phyloP scores from a whole-genome alignment of 1,140 invertebrate species.

The Saccostrea cuccullata region DNA sequence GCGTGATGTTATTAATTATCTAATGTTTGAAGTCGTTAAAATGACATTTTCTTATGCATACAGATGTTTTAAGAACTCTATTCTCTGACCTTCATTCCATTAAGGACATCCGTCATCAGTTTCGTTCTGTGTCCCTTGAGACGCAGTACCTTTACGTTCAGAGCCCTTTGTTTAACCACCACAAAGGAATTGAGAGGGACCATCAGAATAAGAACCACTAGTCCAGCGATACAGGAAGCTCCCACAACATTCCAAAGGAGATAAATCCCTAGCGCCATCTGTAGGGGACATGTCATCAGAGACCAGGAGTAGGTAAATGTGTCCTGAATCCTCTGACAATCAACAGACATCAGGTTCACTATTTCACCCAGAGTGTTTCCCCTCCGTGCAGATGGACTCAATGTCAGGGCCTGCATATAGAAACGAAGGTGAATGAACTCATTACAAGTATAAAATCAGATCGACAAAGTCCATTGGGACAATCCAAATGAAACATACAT shows the following conservation, averaged over 20 bases:
- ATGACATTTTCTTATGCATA: too few relatives aligned
- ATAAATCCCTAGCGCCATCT: conserved; percentile 44
- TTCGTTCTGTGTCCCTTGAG: conserved; percentile 82
- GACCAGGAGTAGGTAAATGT: conserved; percentile 48
- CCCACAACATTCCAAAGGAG: conserved; percentile 53
- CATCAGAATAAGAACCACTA: conserved; percentile 77
- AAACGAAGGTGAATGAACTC: neutral
- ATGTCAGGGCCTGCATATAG: conserved; percentile 60
- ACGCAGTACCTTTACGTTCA: conserved; percentile 80
- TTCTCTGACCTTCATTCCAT: conserved; percentile 81
- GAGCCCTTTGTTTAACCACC: conserved; percentile 85
- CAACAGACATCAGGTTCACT: conserved; percentile 81
- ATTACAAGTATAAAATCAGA: too few relatives aligned
- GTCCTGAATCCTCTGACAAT: conserved; percentile 78
- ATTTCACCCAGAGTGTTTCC: conserved; percentile 81
- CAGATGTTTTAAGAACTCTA: too few relatives aligned
- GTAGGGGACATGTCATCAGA: conserved; percentile 46
- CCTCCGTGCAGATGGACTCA: conserved; percentile 65
- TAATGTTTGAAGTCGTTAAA: too few relatives aligned
- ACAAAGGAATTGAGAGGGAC: conserved; percentile 89
- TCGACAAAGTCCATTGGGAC: too few relatives aligned
- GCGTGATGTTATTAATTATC: too few relatives aligned
- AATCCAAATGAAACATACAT: too few relatives aligned
- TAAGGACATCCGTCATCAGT: conserved; percentile 78
- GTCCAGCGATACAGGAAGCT: conserved; percentile 75